These are phyloP conservation scores for Cryptosula pallasiana DNA, from an alignment of 2,888 invertebrate species.

Conservation along the genomic window DNA sequence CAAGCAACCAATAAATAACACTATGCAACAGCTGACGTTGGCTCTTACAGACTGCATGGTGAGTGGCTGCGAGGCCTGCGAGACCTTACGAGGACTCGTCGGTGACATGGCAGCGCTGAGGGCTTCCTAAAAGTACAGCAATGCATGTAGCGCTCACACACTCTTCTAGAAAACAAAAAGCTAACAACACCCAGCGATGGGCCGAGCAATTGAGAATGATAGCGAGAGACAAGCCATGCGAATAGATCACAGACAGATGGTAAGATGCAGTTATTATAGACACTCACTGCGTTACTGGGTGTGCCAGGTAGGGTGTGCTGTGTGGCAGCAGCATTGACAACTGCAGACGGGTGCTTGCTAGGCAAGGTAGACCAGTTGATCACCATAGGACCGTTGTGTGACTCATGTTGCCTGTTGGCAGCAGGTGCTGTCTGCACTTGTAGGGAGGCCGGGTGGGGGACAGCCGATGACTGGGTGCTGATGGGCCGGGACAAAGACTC, in stretches of 20 bases:
- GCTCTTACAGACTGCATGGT: conserved; percentile 1
- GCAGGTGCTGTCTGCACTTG: not conserved
- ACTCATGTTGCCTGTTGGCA: not conserved
- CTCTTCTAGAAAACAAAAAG: too few species aligned
- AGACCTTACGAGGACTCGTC: conserved; percentile 20
- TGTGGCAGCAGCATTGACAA: not conserved
- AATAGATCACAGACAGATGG: too few species aligned
- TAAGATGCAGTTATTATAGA: too few species aligned
- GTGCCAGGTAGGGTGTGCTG: not conserved
- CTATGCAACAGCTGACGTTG: too few species aligned
- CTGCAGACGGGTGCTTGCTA: not conserved
- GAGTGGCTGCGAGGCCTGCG: not conserved
- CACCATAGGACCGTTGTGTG: not conserved
- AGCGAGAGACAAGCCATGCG: too few species aligned
- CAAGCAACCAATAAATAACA: too few species aligned
- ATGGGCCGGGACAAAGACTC: not conserved
- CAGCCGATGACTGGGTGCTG: not conserved
- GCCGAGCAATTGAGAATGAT: too few species aligned
- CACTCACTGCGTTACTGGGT: conserved; percentile 5
- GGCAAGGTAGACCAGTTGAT: not conserved
- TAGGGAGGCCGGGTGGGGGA: not conserved
- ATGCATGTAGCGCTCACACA: too few species aligned
- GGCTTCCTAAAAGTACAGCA: conserved; percentile 9
- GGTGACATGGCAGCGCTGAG: conserved; percentile 11
- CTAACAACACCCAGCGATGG: too few species aligned